Conservation (phyloP, 2,888 invertebrate genomes). For the Bhutanitis thaidina region DNA sequence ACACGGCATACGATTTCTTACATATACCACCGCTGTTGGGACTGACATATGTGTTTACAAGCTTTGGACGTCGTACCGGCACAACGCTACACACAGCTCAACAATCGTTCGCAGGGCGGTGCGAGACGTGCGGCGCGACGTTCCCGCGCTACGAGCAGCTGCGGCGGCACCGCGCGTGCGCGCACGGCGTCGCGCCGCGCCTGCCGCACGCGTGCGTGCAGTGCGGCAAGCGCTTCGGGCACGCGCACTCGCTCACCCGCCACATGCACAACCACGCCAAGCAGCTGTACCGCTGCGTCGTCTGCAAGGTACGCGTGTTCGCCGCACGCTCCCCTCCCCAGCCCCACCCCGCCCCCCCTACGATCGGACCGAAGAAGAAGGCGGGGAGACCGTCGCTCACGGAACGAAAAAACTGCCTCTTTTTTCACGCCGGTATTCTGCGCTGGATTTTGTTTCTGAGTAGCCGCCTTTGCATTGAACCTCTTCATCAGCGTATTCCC, state of each 20-base stretch:
- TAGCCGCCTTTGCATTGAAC: no score
- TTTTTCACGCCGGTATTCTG: no score
- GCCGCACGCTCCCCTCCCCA: neutral
- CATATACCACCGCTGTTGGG: no score
- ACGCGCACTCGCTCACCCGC: slow-evolving; percentile 64
- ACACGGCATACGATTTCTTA: no score
- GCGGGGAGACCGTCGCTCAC: no score
- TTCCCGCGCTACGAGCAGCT: slow-evolving; percentile 69
- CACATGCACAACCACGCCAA: slow-evolving; percentile 74
- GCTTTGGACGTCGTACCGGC: no score
- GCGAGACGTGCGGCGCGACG: slow-evolving; percentile 51
- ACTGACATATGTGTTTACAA: no score
- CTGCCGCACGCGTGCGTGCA: slow-evolving; percentile 59
- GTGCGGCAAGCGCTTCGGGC: slow-evolving; percentile 68
- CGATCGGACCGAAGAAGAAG: no score
- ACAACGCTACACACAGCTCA: no score
- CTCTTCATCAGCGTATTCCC: no score
- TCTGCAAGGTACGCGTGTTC: slow-evolving; percentile 51
- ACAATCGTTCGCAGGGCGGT: slow-evolving; percentile 39
- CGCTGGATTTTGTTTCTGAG: no score
- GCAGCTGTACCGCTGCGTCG: slow-evolving; percentile 71
- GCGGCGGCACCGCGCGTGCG: slow-evolving; percentile 52
- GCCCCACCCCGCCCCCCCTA: neutral
- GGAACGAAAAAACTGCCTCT: no score
- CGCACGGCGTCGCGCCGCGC: slow-evolving; percentile 35